Base-by-base conservation (phyloP, 2,113 vertebrate genomes). In the Hemichromis elongatus region DNA sequence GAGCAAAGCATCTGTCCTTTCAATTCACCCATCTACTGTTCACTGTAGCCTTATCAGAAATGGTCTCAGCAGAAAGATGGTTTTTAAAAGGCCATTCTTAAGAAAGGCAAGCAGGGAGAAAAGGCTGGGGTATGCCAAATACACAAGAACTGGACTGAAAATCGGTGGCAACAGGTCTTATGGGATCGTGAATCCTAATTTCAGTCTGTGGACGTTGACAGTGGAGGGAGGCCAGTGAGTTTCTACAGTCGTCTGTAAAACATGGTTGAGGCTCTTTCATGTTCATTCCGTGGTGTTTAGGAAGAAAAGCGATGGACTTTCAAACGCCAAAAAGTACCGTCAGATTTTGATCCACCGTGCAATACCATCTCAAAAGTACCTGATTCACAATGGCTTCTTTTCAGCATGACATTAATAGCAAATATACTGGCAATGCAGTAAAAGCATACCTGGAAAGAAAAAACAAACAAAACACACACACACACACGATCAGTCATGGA, bases 401-500 rank as follows among this genome's bases (percentile, higher is more conserved):
- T 66, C 61, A 66, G 35, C 6, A 7, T 66, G 33, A 40, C 35
- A 21, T 0, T 37, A 19, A 66, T 21, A 13, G 10, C 61, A 40
- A 12, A 66, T 66, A 40, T 2, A 66, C 19, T 66, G 59, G 30
- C 59, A 37, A 66, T 37, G 37, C 59, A 66, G 61, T 5, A 21
- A 66, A 66, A 66, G 61, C 11, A 40, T 66, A 66, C 33, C 61
- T 40, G 33, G 61, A 66, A n/a, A n/a, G n/a, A n/a, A n/a, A n/a
- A n/a, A n/a, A n/a, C n/a, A n/a, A n/a, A n/a, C n/a, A n/a, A n/a
- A n/a, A 66, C 0, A n/a, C 9, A 35, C 26, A 33, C 0, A 3
- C n/a, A 1, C 45, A 4, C 13, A 8, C 1, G 6, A 24, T 0
- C 1, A 3, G 3, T 2, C 33, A 37, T 37, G 33, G 33, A 13